phyloP scores from a whole-genome alignment of 2,113 vertebrate genomes.

The Pollachius pollachius region DNA sequence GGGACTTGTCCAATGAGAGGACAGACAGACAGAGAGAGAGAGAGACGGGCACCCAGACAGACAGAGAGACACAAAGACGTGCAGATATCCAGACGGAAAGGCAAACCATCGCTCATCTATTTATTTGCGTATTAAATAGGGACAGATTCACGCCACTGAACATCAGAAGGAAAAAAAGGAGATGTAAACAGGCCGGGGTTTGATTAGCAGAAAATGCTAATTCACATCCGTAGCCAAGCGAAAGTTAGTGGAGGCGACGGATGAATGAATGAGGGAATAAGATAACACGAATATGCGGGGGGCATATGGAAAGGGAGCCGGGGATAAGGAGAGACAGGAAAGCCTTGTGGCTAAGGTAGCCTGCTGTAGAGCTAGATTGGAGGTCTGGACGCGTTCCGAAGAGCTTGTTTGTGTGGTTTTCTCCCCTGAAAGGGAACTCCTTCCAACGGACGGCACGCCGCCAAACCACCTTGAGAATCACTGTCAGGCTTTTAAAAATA shows the following conservation, averaged over 20 bases:
- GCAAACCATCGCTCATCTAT: no score
- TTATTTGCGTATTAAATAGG: no score
- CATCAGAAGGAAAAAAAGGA: no score
- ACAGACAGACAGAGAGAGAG: not conserved
- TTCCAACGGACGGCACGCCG: not conserved
- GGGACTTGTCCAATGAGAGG: not conserved
- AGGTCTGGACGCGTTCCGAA: not conserved
- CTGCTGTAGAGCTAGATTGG: not conserved
- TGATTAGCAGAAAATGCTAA: no score
- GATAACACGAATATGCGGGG: not conserved
- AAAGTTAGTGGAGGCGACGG: not conserved
- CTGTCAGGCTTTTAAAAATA: not conserved
- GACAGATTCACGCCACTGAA: no score
- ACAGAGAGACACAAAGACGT: not conserved
- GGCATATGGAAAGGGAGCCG: slow-evolving; percentile 7
- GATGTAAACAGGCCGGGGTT: no score
- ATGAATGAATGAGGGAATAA: slow-evolving; percentile 3
- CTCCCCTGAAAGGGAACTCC: not conserved
- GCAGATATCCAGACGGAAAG: no score
- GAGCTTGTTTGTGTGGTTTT: not conserved
- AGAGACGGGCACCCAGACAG: not conserved
- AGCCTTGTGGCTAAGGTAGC: not conserved
- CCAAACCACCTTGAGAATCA: not conserved
- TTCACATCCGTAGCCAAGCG: no score
- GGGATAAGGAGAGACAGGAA: not conserved